A percentile compares a stretch with the other conserved stretches of the same genome.
phyloP scores from a whole-genome alignment of 1,140 invertebrate species.

The Propsilocerus akamusi region DNA sequence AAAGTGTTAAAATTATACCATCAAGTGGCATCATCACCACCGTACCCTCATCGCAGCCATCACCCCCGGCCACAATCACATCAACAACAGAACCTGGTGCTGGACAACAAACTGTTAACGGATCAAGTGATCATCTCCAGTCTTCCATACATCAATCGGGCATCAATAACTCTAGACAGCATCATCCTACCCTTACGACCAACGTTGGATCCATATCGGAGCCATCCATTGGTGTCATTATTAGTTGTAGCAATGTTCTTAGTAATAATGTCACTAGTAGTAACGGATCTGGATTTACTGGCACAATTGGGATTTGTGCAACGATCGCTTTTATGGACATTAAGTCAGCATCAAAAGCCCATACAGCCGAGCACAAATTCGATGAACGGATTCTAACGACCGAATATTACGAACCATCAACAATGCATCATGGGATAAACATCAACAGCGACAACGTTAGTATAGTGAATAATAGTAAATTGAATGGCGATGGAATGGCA shows the following conservation, averaged over 20 bases:
- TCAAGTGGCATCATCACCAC: neutral
- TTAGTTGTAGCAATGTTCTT: slow-evolving; percentile 1
- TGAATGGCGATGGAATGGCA: neutral
- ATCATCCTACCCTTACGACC: neutral
- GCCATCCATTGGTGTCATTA: neutral
- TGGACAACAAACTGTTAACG: too few relatives aligned
- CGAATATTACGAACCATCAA: slow-evolving; percentile 79
- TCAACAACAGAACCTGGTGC: neutral
- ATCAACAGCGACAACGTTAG: slow-evolving; percentile 17
- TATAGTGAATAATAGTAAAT: neutral
- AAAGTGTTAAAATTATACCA: slow-evolving; percentile 81
- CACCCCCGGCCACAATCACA: slow-evolving; percentile 25
- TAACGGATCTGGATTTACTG: neutral
- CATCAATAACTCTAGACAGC: neutral
- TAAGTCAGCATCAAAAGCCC: slow-evolving; percentile 84
- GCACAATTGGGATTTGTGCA: slow-evolving; percentile 43
- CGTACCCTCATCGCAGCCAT: neutral
- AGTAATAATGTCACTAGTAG: slow-evolving; percentile 2
- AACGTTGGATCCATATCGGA: neutral
- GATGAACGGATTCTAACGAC: slow-evolving; percentile 73
- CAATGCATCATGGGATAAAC: slow-evolving; percentile 33
- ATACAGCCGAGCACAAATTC: slow-evolving; percentile 72
- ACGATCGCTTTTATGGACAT: slow-evolving; percentile 94
- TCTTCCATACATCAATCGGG: slow-evolving; percentile 5
- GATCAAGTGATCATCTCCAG: slow-evolving; percentile 9